Base-by-base conservation (phyloP, 1,140 invertebrate species). In the Bombus superbus region DNA sequence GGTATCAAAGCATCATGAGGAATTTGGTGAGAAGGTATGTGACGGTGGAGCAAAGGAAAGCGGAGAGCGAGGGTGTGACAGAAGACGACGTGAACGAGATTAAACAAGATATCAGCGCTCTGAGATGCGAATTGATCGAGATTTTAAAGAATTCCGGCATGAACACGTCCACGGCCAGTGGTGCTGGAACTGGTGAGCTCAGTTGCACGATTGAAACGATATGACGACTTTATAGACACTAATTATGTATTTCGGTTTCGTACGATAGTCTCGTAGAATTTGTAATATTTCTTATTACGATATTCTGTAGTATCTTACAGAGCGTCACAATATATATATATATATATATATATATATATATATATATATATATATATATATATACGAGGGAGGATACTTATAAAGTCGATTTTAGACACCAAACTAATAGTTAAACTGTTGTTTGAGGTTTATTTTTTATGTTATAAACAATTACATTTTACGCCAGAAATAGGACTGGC, bases 71-170 rank as follows among this genome's bases (percentile, higher is more conserved):
- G 94, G 98, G 98, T n/a, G 99, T 99, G 13, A 99, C 98, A 0
- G 99, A 99, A 95, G 99, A 99, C 93, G 99, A 99, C 95, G 98
- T 99, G 53, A 99, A 99, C 95, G 99, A 99, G 96, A 99, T 99
- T 86, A 99, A 99, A 95, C 99, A 99, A 95, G 99, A 99, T 94
- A 99, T 99, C 83, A 98, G 98, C 71, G 98, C 98, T 8, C 98
- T 99, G 95, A 97, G 98, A 68, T 99, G 98, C 95, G 99, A 99
- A 95, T 96, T 99, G 11, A 97, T 99, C 64, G 98, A 99, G 95
- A 99, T 99, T 89, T 96, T 99, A 32, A 98, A 98, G 93, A 98
- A 98, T 94, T 98, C 98, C 64, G 98, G 98, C 87, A 98, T 99
- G 98, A 98, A 98, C 92, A 98, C 98, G 0, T 97, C 98, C 59